A percentile compares a stretch with the other conserved stretches of the same genome.
These are phyloP conservation scores for Dascyllus trimaculatus DNA, from an alignment of 2,113 vertebrate genomes.

Conservation along the genomic window DNA sequence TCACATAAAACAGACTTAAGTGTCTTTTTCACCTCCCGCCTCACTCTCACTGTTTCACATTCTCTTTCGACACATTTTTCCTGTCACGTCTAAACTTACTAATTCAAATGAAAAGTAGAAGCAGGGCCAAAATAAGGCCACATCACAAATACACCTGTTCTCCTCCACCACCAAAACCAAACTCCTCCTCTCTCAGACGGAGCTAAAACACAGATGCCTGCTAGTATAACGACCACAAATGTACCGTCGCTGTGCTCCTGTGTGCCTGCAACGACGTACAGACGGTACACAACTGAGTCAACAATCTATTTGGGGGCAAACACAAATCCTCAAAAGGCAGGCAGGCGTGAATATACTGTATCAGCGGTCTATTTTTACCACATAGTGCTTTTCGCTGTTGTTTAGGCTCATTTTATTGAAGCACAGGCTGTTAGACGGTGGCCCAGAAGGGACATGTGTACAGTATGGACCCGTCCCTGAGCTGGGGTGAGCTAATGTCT, in stretches of 20 bases:
- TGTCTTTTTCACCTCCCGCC: background rate
- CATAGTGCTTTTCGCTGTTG: conserved; percentile 42
- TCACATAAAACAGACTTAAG: too few relatives aligned
- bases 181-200: background rate
- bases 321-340: conserved; percentile 55
- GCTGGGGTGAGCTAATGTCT: conserved; percentile 41
- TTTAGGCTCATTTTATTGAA: conserved; percentile 24
- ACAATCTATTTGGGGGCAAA: conserved; percentile 45
- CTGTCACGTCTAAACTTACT: background rate
- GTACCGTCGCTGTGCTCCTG: background rate
- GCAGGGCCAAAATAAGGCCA: conserved; percentile 5
- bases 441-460: conserved; percentile 50
- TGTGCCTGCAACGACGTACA: conserved; percentile 10
- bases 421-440: conserved; percentile 41
- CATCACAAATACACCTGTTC: background rate
- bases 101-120: conserved; percentile 3
- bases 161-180: background rate
- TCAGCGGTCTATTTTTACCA: conserved; percentile 58
- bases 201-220: conserved; percentile 11
- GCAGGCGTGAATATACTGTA: conserved; percentile 38
- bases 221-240: background rate
- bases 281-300: conserved; percentile 40
- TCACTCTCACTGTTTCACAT: background rate
- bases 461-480: conserved; percentile 26
- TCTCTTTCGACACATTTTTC: background rate